These are phyloP conservation scores for Lepeophtheirus nordmannii DNA, from an alignment of 2,888 invertebrate species.

Conservation along the genomic window DNA sequence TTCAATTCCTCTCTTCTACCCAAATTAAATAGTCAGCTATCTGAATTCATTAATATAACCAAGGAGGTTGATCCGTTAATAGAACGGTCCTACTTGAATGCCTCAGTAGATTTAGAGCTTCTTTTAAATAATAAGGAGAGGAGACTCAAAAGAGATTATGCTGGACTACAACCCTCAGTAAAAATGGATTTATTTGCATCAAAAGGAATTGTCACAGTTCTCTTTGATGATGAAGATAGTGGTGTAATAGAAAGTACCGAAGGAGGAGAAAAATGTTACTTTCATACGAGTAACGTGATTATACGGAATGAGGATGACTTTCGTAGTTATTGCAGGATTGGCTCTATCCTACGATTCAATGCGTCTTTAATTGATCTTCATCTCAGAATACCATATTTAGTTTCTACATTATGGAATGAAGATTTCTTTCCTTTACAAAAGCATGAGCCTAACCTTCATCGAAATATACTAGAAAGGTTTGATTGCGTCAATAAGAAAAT, in stretches of 20 bases:
- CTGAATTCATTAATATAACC: slow-evolving; percentile 1
- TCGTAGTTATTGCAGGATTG: not conserved
- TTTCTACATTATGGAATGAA: not conserved
- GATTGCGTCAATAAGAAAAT: not conserved
- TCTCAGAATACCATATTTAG: not conserved
- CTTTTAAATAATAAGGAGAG: not conserved
- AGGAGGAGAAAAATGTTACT: not conserved
- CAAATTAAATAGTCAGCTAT: not conserved
- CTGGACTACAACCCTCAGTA: not conserved
- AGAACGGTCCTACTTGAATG: not conserved
- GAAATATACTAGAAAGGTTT: not conserved
- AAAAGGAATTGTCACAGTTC: not conserved
- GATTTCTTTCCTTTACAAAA: not conserved
- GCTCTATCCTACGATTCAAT: not conserved
- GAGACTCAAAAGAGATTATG: not conserved
- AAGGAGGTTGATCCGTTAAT: slow-evolving; percentile 2
- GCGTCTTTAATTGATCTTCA: not conserved
- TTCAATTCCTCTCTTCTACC: not conserved
- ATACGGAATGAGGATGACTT: not conserved
- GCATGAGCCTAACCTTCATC: not conserved
- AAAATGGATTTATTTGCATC: not conserved
- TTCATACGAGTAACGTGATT: not conserved
- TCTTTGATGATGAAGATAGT: not conserved
- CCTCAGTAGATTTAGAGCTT: not conserved
- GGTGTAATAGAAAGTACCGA: not conserved